These are phyloP conservation scores for Epirrita christyi DNA, from an alignment of 2,888 invertebrate species.

Conservation along the genomic window DNA sequence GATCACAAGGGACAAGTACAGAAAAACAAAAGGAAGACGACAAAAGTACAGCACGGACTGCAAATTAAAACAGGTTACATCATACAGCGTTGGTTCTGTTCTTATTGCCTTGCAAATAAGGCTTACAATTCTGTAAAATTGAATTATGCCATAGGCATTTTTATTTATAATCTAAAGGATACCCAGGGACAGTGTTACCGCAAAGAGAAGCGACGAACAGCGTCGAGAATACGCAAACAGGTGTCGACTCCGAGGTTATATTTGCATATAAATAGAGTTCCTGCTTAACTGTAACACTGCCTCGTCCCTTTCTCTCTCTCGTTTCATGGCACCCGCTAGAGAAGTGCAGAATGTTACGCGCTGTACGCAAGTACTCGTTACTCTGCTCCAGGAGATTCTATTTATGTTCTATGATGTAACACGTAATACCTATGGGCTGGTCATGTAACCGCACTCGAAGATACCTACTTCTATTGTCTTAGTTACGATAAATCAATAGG, in stretches of 20 bases:
- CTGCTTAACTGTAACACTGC: slow-evolving; percentile 83
- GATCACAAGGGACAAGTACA: slow-evolving; percentile 18
- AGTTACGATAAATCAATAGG: slow-evolving; percentile 42
- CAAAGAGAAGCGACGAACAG: slow-evolving; percentile 72
- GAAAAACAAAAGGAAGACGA: slow-evolving; percentile 48
- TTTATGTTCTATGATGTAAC: slow-evolving; percentile 80
- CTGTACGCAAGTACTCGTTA: slow-evolving; percentile 62
- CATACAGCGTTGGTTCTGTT: slow-evolving; percentile 18
- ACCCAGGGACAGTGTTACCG: slow-evolving; percentile 74
- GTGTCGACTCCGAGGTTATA: slow-evolving; percentile 83
- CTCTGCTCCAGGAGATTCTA: slow-evolving; percentile 78
- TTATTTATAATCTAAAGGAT: slow-evolving; percentile 58
- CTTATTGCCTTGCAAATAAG: slow-evolving; percentile 39
- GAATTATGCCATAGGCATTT: slow-evolving; percentile 44
- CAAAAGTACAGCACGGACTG: slow-evolving; percentile 4
- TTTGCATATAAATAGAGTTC: slow-evolving; percentile 86
- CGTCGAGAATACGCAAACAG: slow-evolving; percentile 84
- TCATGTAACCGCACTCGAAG: slow-evolving; percentile 55
- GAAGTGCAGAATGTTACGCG: slow-evolving; percentile 68
- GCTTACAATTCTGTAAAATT: slow-evolving; percentile 39
- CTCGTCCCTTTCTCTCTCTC: slow-evolving; percentile 77
- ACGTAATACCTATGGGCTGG: slow-evolving; percentile 56
- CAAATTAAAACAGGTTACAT: slow-evolving; percentile 2
- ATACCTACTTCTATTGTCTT: slow-evolving; percentile 52
- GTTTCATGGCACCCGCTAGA: slow-evolving; percentile 63